Conservation (phyloP, 2,113 vertebrate species). For the Corythoichthys intestinalis region DNA sequence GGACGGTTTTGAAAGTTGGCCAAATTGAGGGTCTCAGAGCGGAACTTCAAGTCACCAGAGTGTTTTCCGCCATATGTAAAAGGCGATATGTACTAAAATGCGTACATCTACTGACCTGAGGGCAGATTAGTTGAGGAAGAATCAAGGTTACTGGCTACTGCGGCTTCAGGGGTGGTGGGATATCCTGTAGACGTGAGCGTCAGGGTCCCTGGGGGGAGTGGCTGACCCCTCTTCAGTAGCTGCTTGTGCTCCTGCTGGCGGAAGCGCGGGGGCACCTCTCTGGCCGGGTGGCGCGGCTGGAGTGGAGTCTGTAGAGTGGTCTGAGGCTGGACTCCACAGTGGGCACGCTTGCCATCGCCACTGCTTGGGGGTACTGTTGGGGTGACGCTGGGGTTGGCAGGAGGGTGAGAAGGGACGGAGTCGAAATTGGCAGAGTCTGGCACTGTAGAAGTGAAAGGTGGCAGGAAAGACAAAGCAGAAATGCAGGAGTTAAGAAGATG, state of each 20-base stretch:
- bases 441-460: constrained; percentile 69
- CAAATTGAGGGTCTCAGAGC: too few species aligned
- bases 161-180: constrained; percentile 40
- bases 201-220: constrained; percentile 83
- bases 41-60: too few species aligned
- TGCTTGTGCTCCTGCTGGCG: constrained; percentile 99
- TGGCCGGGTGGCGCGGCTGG: constrained; percentile 89
- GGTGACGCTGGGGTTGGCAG: constrained; percentile 80
- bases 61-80: too few species aligned
- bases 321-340: constrained; percentile 62
- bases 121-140: constrained; percentile 50
- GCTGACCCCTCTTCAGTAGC: constrained; percentile 95
- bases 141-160: constrained; percentile 44
- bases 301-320: constrained; percentile 63
- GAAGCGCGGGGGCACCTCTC: constrained; percentile 97
- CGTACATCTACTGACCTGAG: constrained; percentile 61
- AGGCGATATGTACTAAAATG: background rate
- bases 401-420: constrained; percentile 86
- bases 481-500: constrained; percentile 30
- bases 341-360: constrained; percentile 90
- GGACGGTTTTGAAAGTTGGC: too few species aligned
- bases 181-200: constrained; percentile 63
- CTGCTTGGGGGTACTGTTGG: constrained; percentile 81
- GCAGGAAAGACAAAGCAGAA: constrained; percentile 21
- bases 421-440: constrained; percentile 92